These are phyloP conservation scores for Eristalinus aeneus DNA, from an alignment of 2,888 invertebrate species.

Conservation along the genomic window DNA sequence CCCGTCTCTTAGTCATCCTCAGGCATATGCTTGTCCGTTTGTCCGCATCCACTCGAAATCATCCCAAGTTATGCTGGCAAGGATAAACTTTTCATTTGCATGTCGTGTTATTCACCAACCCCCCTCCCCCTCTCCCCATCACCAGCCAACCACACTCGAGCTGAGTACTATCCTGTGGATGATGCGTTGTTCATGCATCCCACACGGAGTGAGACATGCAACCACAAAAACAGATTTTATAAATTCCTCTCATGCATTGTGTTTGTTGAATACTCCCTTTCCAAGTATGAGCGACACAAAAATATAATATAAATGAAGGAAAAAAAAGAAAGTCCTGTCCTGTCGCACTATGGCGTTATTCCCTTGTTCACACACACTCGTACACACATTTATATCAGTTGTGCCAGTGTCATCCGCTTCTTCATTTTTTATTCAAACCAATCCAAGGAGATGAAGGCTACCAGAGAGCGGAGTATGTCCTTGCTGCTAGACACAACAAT, in stretches of 20 bases:
- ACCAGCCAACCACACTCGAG: background rate
- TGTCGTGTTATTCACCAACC: conserved; percentile 32
- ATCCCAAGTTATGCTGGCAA: conserved; percentile 63
- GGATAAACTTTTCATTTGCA: conserved; percentile 71
- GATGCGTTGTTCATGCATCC: conserved; percentile 64
- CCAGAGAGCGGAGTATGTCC: conserved; percentile 24
- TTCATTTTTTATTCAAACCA: conserved; percentile 52
- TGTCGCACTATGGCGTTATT: conserved; percentile 55
- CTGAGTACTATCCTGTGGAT: conserved; percentile 37
- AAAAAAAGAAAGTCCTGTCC: conserved; percentile 22
- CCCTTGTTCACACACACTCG: conserved; percentile 26
- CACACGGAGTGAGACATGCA: conserved; percentile 54
- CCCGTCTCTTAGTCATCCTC: background rate
- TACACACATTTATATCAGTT: conserved; percentile 34
- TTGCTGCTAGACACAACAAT: conserved; percentile 60
- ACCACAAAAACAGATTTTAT: conserved; percentile 70
- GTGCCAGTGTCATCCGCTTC: conserved; percentile 62
- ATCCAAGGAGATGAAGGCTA: conserved; percentile 52
- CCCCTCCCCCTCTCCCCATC: conserved; percentile 14
- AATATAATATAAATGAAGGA: conserved; percentile 26
- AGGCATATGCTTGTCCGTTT: conserved; percentile 28
- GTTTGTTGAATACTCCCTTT: conserved; percentile 30
- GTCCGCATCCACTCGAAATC: conserved; percentile 49
- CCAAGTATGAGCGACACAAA: conserved; percentile 14
- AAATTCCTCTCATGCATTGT: conserved; percentile 69